Percentiles rank a stretch among this genome's conserved stretches.
Conservation (phyloP, 2,113 vertebrate species). For the Phodopus roborovskii region DNA sequence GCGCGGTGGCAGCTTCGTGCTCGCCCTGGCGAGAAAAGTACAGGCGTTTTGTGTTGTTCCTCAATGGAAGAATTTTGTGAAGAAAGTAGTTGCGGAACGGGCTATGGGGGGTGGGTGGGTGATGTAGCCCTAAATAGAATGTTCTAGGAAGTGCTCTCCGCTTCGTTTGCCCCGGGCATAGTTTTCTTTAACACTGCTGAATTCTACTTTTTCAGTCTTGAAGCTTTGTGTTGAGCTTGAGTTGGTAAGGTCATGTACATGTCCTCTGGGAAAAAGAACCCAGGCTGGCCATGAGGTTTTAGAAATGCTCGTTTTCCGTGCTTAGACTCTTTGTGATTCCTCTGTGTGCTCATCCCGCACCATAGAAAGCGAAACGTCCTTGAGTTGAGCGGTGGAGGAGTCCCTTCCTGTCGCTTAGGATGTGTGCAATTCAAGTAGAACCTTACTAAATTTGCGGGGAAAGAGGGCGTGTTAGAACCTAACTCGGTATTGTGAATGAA, state of each 20-base stretch:
- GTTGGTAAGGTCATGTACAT: background rate
- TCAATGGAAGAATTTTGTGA: background rate
- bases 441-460: background rate
- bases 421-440: background rate
- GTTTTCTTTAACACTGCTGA: background rate
- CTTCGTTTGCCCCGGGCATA: background rate
- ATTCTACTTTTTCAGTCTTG: rapidly evolving
- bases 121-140: background rate
- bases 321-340: background rate
- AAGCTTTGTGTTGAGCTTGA: background rate
- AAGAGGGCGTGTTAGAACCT: background rate
- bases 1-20: background rate
- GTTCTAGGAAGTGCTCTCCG: background rate
- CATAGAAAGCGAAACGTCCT: background rate
- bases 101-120: no score
- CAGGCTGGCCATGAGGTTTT: background rate
- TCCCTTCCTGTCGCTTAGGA: background rate
- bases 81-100: background rate
- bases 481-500: background rate
- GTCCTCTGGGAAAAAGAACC: background rate
- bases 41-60: background rate
- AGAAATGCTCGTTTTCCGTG: background rate
- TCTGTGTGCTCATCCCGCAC: background rate
- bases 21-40: background rate
- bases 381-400: background rate